Evolutionary conservation across 1,140 invertebrate genomes (phyloP), one percentile per base, ranked within the genome.

Genomic region (Papilio glaucus): DNA sequence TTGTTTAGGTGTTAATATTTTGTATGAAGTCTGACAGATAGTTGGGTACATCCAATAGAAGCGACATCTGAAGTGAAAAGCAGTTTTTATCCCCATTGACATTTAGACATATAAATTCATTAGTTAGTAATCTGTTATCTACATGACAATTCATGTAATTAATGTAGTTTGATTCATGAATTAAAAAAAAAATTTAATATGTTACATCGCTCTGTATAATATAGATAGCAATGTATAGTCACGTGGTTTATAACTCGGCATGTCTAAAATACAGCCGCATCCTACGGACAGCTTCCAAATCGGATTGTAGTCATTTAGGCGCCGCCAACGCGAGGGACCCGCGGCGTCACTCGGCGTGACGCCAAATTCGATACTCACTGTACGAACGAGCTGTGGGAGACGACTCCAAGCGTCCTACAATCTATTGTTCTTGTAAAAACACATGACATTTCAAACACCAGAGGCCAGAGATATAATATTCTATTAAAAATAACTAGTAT

Each of bases 281-380:
- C 49, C 49, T 57, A 57, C 49, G 21, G 21, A 57, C 18, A 53
- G 45, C 49, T 57, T 57, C 49, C 49, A 57, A 57, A 57, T 57
- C 49, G 49, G 49, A 57, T 57, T 24, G 49, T 57, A 57, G 49
- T 57, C 49, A 57, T 57, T 57, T 57, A 57, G 49, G 49, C 49
- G 49, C 49, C 49, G 49, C 49, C 49, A 57, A 57, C 21, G 49
- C 18, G 10, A 41, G 10, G 21, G 49, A 9, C 49, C 49, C 49
- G 49, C 49, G 21, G 49, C 18, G 49, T 57, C 18, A 24, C 45
- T 49, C 45, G 45, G 45, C 45, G 15, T 49, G 45, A 49, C 18
- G 45, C 45, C 45, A 49, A 49, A 49, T 49, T 21, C 45, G 21
- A 49, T 49, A 49, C 45, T 49, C 45, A 21, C 18, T 45, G 18